Percentiles rank a stretch among this genome's conserved stretches.
phyloP scores from a whole-genome alignment of 2,113 vertebrate species.

The Pogonocichla stellata region DNA sequence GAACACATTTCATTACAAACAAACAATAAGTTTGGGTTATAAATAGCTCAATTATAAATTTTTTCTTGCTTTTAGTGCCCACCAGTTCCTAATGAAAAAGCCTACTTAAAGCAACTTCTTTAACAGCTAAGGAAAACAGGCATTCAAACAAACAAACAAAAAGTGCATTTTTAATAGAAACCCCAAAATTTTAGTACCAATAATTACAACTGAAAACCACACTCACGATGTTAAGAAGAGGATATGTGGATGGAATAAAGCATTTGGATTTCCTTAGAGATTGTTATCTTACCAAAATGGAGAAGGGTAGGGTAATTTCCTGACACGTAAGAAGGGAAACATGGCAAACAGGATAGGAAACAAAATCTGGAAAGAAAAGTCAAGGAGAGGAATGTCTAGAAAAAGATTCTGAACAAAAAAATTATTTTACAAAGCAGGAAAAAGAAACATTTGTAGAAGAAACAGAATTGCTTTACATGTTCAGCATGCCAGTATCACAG shows the following conservation, averaged over 20 bases:
- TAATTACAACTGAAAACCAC: conserved; percentile 55
- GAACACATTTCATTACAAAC: neutral
- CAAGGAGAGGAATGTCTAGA: conserved; percentile 85
- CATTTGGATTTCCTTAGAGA: conserved; percentile 76
- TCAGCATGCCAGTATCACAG: conserved; percentile 41
- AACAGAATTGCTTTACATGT: conserved; percentile 63
- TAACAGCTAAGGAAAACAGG: conserved; percentile 3
- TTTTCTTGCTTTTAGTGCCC: neutral
- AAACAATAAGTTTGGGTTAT: neutral
- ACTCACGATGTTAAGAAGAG: conserved; percentile 18
- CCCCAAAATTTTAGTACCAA: conserved; percentile 61
- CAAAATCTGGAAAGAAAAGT: conserved; percentile 89
- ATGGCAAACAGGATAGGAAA: conserved; percentile 88
- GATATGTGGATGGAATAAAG: conserved; percentile 66
- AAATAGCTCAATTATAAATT: neutral
- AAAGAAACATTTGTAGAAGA: conserved; percentile 78
- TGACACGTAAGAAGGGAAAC: conserved; percentile 86
- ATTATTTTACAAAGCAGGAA: conserved; percentile 80
- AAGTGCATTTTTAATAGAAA: conserved; percentile 55
- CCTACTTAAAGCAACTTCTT: neutral
- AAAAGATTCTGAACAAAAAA: conserved; percentile 80
- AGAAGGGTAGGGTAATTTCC: conserved; percentile 84
- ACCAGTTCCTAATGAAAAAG: neutral
- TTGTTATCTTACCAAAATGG: conserved; percentile 85
- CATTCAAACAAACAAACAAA: conserved; percentile 36